Percentiles rank a stretch among this genome's conserved stretches.
Evolutionary conservation across 2,797 vertebrate genomes (phyloP).

Genomic region (Crenuchus spilurus): DNA sequence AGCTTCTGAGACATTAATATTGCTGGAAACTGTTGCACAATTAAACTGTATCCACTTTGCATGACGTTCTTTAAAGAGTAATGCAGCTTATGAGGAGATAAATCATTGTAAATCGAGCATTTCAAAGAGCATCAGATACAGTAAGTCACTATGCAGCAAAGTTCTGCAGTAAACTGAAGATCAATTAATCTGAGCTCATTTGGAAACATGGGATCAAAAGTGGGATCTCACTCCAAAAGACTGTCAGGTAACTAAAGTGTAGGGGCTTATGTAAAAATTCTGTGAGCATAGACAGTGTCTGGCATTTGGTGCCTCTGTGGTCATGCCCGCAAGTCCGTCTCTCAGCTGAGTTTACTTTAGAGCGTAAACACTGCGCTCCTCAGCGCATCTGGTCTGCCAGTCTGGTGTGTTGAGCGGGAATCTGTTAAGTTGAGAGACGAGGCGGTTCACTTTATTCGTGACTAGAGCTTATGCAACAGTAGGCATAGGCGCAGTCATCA

Average conservation of each 20-base stretch:
- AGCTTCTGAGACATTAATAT: too few relatives aligned
- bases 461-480: background rate
- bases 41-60: too few relatives aligned
- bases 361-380: conserved; percentile 15
- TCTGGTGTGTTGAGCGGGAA: conserved; percentile 13
- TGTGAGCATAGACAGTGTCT: background rate
- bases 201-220: background rate
- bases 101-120: too few relatives aligned
- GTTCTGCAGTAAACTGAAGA: background rate
- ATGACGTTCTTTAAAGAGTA: too few relatives aligned
- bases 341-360: conserved; percentile 35
- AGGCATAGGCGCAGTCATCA: background rate
- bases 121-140: too few relatives aligned
- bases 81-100: too few relatives aligned
- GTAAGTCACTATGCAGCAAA: background rate
- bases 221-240: background rate
- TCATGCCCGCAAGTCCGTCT: background rate
- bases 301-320: conserved; percentile 10
- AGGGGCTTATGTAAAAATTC: background rate
- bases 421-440: conserved; percentile 10
- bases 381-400: conserved; percentile 7
- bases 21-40: too few relatives aligned
- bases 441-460: background rate
- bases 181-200: background rate
- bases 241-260: background rate